Base-by-base conservation (phyloP, 2,113 vertebrate species). In the Muscicapa adusta region DNA sequence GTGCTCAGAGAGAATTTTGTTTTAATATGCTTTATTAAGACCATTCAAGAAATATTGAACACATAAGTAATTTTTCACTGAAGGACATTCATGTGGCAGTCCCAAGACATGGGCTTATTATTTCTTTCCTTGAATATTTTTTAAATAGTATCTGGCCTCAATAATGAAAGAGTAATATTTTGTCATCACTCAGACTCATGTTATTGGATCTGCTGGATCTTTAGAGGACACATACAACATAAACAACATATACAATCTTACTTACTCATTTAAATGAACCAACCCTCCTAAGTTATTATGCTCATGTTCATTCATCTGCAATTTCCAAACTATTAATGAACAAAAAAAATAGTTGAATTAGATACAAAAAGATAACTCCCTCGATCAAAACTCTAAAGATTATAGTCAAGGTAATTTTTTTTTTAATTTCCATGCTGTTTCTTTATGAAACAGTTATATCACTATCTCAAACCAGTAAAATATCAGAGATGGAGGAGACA, bases 21-120 rank as follows among this genome's bases (percentile, higher is more conserved):
- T 89, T 93, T 89, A 68, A 68, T 53, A 38, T 45, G 14, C 70
- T 86, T 83, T 97, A 96, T 96, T 93, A 93, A 96, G 81, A 34
- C 40, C 56, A 83, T 58, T 83, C 78, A 85, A 45, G 33, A 88
- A 4, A 1, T 40, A 60, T 63, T 33, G 24, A 96, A 97, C 70
- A 45, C 2, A 8, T 56, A 77, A 95, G 66, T 67, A 68, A 94
- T 96, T 94, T 92, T 88, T 96, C 92, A 70, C 42, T 18, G 29
- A 88, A 72, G 34, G 36, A 83, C 8, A 2, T 85, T 83, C 50
- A 31, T 26, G 25, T 38, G 33, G 33, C 56, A 79, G 54, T 66
- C 45, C 10, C 36, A 48, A 48, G 77, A 67, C 1, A 2, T 23
- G 16, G 28, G 18, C 9, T 85, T 91, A 61, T 90, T 76, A 53